Conservation (phyloP, 2,888 invertebrate genomes). For the Drosophila lutescens region DNA sequence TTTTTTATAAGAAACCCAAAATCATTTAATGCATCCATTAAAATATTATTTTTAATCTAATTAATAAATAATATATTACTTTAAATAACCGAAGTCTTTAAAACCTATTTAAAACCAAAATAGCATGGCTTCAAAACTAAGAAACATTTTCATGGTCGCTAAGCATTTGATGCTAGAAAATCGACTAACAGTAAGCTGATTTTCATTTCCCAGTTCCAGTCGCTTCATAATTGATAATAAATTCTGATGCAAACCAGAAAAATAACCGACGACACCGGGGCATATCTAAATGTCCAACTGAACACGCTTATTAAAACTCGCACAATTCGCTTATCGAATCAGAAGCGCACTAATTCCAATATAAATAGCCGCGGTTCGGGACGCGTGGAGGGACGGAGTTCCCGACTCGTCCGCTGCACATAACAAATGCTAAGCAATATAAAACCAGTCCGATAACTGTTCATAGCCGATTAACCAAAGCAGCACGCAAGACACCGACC, state of each 20-base stretch:
- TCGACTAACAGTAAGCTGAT: neutral
- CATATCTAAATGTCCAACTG: constrained; percentile 69
- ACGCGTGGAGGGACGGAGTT: neutral
- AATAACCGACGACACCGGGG: neutral
- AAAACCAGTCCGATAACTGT: constrained; percentile 80
- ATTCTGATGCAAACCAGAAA: neutral
- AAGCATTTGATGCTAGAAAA: neutral
- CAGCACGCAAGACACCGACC: constrained; percentile 67
- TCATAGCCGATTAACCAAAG: constrained; percentile 77
- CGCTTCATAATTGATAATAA: constrained; percentile 6
- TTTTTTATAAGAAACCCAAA: too few relatives aligned
- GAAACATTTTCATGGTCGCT: too few relatives aligned
- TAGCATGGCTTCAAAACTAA: too few relatives aligned
- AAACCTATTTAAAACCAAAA: too few relatives aligned
- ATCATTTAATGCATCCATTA: too few relatives aligned
- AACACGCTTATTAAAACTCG: constrained; percentile 74
- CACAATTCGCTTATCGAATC: constrained; percentile 67
- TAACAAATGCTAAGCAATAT: constrained; percentile 41
- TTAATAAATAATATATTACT: too few relatives aligned
- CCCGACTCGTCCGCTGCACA: constrained; percentile 52
- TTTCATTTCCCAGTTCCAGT: constrained; percentile 10
- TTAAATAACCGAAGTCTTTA: too few relatives aligned
- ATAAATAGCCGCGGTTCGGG: constrained; percentile 62
- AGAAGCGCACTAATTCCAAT: constrained; percentile 76
- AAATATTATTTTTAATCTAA: too few relatives aligned